Percentiles rank a stretch among this genome's conserved stretches.
phyloP scores from a whole-genome alignment of 2,797 vertebrate genomes.

The Sebastes reedi region DNA sequence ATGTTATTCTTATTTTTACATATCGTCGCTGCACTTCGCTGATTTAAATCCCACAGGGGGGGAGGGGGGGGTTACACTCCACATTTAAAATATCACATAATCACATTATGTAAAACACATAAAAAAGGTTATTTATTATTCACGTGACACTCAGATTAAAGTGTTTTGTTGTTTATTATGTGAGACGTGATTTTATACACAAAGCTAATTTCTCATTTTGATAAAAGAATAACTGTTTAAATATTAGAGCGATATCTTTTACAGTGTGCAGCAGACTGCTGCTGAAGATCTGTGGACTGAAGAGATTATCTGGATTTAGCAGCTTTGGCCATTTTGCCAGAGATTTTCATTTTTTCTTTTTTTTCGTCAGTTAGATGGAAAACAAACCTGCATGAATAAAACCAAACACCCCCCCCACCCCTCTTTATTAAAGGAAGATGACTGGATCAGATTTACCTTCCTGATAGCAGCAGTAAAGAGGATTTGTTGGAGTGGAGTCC shows the following conservation, averaged over 20 bases:
- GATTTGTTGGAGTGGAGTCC: slow-evolving; percentile 68
- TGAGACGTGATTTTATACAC: background rate
- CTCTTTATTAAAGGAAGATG: slow-evolving; percentile 48
- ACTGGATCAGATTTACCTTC: slow-evolving; percentile 56
- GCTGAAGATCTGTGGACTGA: slow-evolving; percentile 62
- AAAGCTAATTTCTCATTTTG: background rate
- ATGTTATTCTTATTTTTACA: background rate
- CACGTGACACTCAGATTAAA: background rate
- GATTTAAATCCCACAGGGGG: background rate
- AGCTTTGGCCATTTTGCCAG: slow-evolving; percentile 67
- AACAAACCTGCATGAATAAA: slow-evolving; percentile 62
- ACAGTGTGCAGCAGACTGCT: slow-evolving; percentile 23
- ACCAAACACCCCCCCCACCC: slow-evolving; percentile 5
- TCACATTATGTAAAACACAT: background rate
- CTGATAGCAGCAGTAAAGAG: slow-evolving; percentile 59
- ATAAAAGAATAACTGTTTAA: background rate
- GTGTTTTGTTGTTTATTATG: background rate
- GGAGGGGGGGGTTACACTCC: background rate
- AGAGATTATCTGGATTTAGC: slow-evolving; percentile 75
- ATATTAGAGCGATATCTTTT: slow-evolving; percentile 10
- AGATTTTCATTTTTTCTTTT: slow-evolving; percentile 34
- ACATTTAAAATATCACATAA: background rate
- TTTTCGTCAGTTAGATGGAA: slow-evolving; percentile 35
- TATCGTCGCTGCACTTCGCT: background rate
- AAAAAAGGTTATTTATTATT: background rate